Conservation (phyloP, 2,888 invertebrate genomes). For the Nasonia oneida region DNA sequence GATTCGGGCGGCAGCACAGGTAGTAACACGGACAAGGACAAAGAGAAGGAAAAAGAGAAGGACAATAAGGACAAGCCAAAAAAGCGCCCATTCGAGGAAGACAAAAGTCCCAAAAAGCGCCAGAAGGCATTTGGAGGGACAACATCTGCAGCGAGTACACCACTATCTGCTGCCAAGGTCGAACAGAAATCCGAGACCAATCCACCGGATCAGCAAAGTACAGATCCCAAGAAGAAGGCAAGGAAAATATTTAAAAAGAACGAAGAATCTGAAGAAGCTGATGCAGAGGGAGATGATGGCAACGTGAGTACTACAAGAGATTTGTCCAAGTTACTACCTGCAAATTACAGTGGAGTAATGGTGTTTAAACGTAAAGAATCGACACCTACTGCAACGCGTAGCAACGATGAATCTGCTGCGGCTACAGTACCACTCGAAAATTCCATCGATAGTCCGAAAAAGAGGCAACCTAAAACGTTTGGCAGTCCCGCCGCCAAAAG, state of each 20-base stretch:
- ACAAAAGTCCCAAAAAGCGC: conserved; percentile 75
- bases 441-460: conserved; percentile 73
- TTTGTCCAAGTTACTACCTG: conserved; percentile 35
- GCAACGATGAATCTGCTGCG: conserved; percentile 5
- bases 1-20: conserved; percentile 68
- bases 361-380: conserved; percentile 45
- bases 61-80: conserved; percentile 74
- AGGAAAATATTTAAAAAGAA: conserved; percentile 68
- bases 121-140: conserved; percentile 66
- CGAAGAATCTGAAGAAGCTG: conserved; percentile 59
- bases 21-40: conserved; percentile 68
- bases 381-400: not conserved
- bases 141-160: not conserved
- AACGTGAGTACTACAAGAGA: conserved; percentile 2
- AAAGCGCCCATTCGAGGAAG: conserved; percentile 76
- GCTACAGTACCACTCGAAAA: conserved; percentile 5
- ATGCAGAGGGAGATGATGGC: conserved; percentile 56
- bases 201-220: conserved; percentile 17
- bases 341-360: conserved; percentile 42
- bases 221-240: conserved; percentile 70
- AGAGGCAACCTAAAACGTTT: conserved; percentile 69
- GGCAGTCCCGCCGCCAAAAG: not conserved
- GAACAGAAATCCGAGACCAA: conserved; percentile 46
- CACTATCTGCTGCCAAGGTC: not conserved
- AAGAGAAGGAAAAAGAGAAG: conserved; percentile 70